Percentiles rank a stretch among this genome's conserved stretches.
phyloP scores from a whole-genome alignment of 2,888 invertebrate genomes.

The Pandemis heparana region DNA sequence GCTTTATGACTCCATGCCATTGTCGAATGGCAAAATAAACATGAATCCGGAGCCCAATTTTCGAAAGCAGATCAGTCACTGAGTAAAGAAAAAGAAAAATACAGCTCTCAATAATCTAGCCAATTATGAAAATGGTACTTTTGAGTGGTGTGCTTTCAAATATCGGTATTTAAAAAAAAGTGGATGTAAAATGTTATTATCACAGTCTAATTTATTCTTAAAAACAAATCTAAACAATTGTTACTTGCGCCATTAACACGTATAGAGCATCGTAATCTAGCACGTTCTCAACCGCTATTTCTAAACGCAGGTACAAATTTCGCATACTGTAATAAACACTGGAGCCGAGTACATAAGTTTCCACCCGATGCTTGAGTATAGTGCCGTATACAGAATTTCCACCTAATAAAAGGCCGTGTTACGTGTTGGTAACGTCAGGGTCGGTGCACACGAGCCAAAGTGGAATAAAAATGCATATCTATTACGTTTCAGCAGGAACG shows the following conservation, averaged over 20 bases:
- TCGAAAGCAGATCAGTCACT: no score
- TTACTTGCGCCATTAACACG: background rate
- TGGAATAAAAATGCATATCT: slow-evolving; percentile 2
- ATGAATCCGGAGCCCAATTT: no score
- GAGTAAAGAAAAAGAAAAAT: no score
- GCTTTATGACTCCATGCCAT: background rate
- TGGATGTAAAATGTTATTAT: no score
- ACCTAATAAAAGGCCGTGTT: slow-evolving; percentile 84
- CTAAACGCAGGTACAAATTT: slow-evolving; percentile 41
- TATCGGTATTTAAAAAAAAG: no score
- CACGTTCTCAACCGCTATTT: slow-evolving; percentile 21
- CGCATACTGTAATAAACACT: slow-evolving; percentile 40
- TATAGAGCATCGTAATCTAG: slow-evolving; percentile 1
- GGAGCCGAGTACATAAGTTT: slow-evolving; percentile 68
- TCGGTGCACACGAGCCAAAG: slow-evolving; percentile 13
- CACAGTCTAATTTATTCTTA: no score
- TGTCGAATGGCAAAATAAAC: no score
- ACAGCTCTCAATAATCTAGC: no score
- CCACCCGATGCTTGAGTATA: slow-evolving; percentile 66
- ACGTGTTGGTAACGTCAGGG: slow-evolving; percentile 58
- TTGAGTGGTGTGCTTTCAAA: no score
- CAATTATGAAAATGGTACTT: no score
- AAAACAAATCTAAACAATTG: background rate
- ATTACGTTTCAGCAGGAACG: background rate
- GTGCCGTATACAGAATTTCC: slow-evolving; percentile 82